Conservation (phyloP, 2,888 invertebrate species). For the Dolichomitus sp. region DNA sequence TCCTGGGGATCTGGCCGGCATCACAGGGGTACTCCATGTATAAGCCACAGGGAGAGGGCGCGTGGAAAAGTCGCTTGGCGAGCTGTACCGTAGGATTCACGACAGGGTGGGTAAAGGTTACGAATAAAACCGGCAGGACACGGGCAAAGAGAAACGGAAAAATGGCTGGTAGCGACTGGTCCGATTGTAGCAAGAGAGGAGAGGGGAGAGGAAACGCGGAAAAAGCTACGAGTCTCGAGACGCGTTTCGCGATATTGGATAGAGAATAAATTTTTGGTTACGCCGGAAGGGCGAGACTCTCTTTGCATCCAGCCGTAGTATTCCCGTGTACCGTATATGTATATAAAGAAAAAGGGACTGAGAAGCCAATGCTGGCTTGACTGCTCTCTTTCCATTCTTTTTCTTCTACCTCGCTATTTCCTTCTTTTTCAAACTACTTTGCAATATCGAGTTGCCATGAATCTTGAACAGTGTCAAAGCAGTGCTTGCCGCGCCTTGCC, state of each 20-base stretch:
- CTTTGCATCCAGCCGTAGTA: conserved; percentile 41
- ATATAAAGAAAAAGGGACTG: conserved; percentile 6
- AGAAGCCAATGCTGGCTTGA: conserved; percentile 52
- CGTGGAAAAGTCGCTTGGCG: conserved; percentile 54
- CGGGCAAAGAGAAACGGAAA: conserved; percentile 33
- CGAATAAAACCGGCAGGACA: conserved; percentile 13
- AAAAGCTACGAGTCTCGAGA: conserved; percentile 54
- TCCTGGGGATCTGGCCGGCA: conserved; percentile 26
- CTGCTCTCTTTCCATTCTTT: conserved; percentile 37
- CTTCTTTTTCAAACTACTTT: conserved; percentile 64
- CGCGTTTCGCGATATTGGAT: conserved; percentile 66
- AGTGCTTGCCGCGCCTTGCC: conserved; percentile 51
- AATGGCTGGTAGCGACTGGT: conserved; percentile 33
- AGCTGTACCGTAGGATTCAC: conserved; percentile 37
- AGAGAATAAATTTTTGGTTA: conserved; percentile 67
- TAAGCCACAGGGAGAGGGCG: conserved; percentile 6
- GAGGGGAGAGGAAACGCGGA: conserved; percentile 20
- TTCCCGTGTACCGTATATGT: conserved; percentile 30
- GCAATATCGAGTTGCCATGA: conserved; percentile 69
- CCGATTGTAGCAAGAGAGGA: conserved; percentile 34
- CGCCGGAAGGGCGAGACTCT: conserved; percentile 47
- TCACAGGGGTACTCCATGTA: background rate
- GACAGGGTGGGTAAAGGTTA: conserved; percentile 32
- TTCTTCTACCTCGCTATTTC: conserved; percentile 23
- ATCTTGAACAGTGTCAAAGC: conserved; percentile 67